Base-by-base conservation (phyloP, 2,113 vertebrate species). In the rabbit (Oryctolagus cuniculus) region DNA sequence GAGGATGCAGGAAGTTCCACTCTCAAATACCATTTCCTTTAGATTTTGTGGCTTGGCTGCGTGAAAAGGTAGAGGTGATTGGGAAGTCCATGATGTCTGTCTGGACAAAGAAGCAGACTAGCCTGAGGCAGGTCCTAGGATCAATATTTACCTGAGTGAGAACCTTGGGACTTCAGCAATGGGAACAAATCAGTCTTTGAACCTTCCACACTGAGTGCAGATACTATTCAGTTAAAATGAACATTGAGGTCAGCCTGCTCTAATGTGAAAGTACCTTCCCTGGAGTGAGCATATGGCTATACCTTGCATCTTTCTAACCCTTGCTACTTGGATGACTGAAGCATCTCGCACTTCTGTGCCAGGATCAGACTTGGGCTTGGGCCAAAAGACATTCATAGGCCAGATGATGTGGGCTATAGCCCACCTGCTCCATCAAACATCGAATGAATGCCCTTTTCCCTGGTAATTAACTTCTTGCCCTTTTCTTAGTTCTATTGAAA, bases 301-400 rank as follows among this genome's bases (percentile, higher is more conserved):
- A 36, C 8, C 61, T 31, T 15, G 4, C 17, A 17, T 77, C 67
- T 90, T 69, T 85, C 78, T 93, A 83, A 77, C 67, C 58, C 55
- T 95, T 88, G 51, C 25, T 67, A 34, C 44, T 89, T 44, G 53
- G 27, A 24, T 0, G 0, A 66, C 31, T 8, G 4, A 19, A 92
- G 29, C 17, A 87, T 89, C 55, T 89, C 70, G 89, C 36, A 79
- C 29, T 95, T 49, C 22, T 64, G 55, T 69, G 85, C 49, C 77
- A 87, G 84, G 24, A 93, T 94, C 75, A 77, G 84, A 72, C 75
- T 87, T 91, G 89, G 95, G 73, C 67, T 95, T 85, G 81, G 13
- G 38, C 83, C 96, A 97, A 96, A 89, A 90, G 84, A 80, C 75
- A 84, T 89, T 75, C 51, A 83, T 49, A 51, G 87, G 27, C 66